Conservation (phyloP, 2,888 invertebrate genomes). For the Alsophila aescularia region DNA sequence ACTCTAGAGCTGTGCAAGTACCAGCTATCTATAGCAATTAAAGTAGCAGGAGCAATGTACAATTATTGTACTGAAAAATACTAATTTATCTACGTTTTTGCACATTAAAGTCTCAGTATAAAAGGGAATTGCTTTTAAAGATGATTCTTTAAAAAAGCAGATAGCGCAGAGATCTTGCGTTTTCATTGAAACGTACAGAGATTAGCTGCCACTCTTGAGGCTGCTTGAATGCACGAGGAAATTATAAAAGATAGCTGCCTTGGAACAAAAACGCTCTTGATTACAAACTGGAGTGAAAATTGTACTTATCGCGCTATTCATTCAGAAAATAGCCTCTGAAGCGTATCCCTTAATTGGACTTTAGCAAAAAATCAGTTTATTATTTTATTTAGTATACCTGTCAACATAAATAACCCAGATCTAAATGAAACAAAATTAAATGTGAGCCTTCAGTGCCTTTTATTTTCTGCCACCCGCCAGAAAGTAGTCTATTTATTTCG, state of each 20-base stretch:
- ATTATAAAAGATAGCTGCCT: constrained; percentile 29
- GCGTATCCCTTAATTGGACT: constrained; percentile 11
- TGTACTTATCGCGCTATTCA: constrained; percentile 6
- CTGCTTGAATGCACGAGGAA: constrained; percentile 27
- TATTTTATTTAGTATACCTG: constrained; percentile 21
- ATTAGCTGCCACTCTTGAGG: constrained; percentile 25
- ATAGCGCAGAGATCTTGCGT: constrained; percentile 17
- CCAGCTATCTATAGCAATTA: no score
- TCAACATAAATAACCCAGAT: constrained; percentile 17
- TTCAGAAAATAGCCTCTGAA: background rate
- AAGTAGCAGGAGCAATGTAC: background rate
- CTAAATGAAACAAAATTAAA: constrained; percentile 24
- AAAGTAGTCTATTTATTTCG: constrained; percentile 13
- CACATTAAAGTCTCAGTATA: background rate
- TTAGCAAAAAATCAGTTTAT: constrained; percentile 13
- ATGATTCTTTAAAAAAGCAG: constrained; percentile 9
- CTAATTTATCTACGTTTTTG: constrained; percentile 1
- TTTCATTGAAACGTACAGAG: constrained; percentile 30
- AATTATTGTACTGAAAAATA: constrained; percentile 1
- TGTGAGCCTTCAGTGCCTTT: constrained; percentile 13
- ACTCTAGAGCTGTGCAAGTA: no score
- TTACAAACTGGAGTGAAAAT: constrained; percentile 12
- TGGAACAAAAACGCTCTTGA: constrained; percentile 29
- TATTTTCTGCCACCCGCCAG: constrained; percentile 14
- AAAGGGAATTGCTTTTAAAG: constrained; percentile 3